Evolutionary conservation across 2,888 invertebrate species (phyloP), one percentile per base, ranked within the genome.

Genomic region (Lottia scabra): DNA sequence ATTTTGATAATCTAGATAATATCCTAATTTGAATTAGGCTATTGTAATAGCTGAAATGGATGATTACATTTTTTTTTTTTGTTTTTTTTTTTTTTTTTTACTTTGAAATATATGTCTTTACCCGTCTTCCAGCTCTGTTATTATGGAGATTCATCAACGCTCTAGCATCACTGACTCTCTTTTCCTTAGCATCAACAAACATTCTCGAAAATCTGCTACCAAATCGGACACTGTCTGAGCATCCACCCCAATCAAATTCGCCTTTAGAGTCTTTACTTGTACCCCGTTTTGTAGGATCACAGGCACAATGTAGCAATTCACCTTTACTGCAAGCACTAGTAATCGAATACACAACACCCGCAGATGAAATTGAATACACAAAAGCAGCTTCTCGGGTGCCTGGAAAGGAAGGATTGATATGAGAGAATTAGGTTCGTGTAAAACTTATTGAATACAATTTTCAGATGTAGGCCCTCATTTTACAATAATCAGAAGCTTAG

Each of bases 141-240:
- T 99, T 99, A 90, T 98, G 98, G 68, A 98, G 91, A 85, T 98
- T 98, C 97, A 99, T 98, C 78, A 98, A 91, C 82, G 95, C 94
- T 45, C 95, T 91, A 1, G 96, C 97, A 77, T 88, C 88, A 68
- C 85, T 79, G 19, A 83, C 82, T 73, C 80, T 83, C 64, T 91
- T 89, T 89, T 98, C 98, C 74, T 95, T 92, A 74, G 97, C 94
- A 90, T 99, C 99, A 76, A 98, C 95, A 89, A 99, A 99, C 84
- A 94, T 94, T 90, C 96, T 95, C 1, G 97, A 94, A 89, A 98
- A 98, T 90, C 95, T 96, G 90, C 78, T 82, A 0, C 88, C 89
- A 75, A 85, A 88, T 56, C 84, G 77, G 27, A 89, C 87, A 74
- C 89, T 87, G 73, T 89, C 89, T 38, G 87, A 87, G 85, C 97